phyloP scores from a whole-genome alignment of 2,888 invertebrate species.

The Diloba caeruleocephala region DNA sequence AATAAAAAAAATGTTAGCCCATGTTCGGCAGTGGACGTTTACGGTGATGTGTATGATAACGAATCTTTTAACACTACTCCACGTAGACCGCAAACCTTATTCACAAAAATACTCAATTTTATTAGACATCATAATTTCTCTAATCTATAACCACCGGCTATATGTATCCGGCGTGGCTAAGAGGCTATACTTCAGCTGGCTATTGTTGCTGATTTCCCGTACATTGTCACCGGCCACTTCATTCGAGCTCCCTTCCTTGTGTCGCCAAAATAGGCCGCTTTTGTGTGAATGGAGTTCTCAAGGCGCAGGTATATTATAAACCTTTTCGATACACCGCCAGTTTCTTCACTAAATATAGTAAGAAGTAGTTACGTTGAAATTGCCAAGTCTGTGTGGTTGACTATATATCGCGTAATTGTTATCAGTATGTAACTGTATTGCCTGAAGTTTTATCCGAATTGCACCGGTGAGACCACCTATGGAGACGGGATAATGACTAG shows the following conservation, averaged over 20 bases:
- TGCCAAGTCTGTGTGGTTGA: no score
- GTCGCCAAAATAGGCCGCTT: constrained; percentile 51
- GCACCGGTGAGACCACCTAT: no score
- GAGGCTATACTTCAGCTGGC: constrained; percentile 52
- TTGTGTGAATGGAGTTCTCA: constrained; percentile 44
- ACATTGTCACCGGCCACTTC: constrained; percentile 56
- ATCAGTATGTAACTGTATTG: no score
- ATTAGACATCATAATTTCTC: constrained; percentile 24
- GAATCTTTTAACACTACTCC: no score
- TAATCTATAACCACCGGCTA: constrained; percentile 19
- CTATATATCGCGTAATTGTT: no score
- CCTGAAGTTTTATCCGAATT: no score
- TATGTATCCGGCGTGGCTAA: constrained; percentile 30
- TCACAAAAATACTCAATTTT: constrained; percentile 18
- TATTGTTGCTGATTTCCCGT: constrained; percentile 58
- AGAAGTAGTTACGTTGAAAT: constrained; percentile 7
- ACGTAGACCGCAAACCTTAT: background rate
- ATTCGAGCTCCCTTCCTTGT: constrained; percentile 52
- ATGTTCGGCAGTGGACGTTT: no score
- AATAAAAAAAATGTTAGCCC: no score
- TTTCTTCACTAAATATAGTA: constrained; percentile 11
- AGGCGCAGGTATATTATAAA: constrained; percentile 38
- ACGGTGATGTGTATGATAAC: no score
- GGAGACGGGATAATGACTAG: no score
- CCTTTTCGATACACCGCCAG: constrained; percentile 32